phyloP scores from a whole-genome alignment of 2,888 invertebrate species.

The Drosophila quinaria region DNA sequence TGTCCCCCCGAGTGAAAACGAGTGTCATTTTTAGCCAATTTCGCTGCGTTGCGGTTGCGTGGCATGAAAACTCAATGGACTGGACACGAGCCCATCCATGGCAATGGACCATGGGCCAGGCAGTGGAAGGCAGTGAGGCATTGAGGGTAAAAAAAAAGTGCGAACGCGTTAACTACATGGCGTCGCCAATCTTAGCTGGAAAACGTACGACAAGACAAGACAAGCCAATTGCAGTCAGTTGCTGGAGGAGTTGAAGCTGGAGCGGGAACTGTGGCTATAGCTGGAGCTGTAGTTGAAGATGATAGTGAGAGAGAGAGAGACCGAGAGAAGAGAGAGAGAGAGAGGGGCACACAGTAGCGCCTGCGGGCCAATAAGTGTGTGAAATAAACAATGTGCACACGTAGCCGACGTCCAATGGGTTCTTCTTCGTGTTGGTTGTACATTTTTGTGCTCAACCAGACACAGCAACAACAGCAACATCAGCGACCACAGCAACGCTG shows the following conservation, averaged over 20 bases:
- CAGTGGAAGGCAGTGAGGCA: conserved; percentile 19
- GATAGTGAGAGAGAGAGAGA: neutral
- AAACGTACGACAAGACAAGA: conserved; percentile 80
- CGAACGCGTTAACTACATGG: conserved; percentile 81
- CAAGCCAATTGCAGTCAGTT: conserved; percentile 71
- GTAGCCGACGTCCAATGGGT: conserved; percentile 59
- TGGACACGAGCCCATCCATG: conserved; percentile 74
- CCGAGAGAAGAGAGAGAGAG: neutral
- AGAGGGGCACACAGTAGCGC: conserved; percentile 70
- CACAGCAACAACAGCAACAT: conserved; percentile 46
- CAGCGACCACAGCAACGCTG: conserved; percentile 8
- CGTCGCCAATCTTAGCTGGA: conserved; percentile 81
- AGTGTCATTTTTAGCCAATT: conserved; percentile 80
- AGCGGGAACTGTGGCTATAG: conserved; percentile 26
- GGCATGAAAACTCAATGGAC: conserved; percentile 80
- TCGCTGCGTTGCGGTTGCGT: conserved; percentile 77
- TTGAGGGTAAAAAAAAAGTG: conserved; percentile 69
- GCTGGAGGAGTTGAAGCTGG: conserved; percentile 26
- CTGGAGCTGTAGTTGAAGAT: conserved; percentile 15
- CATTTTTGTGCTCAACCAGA: conserved; percentile 77
- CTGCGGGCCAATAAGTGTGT: conserved; percentile 81
- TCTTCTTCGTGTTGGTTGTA: conserved; percentile 71
- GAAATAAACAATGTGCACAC: conserved; percentile 81
- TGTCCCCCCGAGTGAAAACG: conserved; percentile 63
- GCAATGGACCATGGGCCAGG: conserved; percentile 59